Evolutionary conservation across 1,140 invertebrate species (phyloP), one percentile per base, ranked within the genome.

Genomic region (Anadara kagoshimensis): DNA sequence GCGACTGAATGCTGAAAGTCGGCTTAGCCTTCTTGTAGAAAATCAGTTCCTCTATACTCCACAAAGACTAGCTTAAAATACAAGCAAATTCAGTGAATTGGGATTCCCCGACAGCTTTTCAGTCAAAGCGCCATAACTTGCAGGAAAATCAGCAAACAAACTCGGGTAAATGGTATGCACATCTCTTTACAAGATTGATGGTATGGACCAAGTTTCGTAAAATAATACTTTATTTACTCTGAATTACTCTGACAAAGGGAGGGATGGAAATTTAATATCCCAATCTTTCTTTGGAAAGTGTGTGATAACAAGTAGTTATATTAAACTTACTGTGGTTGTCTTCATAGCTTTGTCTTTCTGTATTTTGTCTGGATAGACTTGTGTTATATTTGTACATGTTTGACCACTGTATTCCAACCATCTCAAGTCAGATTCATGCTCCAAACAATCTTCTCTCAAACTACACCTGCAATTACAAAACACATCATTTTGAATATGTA

Each of bases 361-460:
- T 59, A 88, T 84, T 91, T 98, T 96, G 56, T 98, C 91, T 3
- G 97, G 97, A 64, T 93, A 93, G 2, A 99, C 96, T 81, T 93
- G 93, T 44, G 96, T 97, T 78, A 99, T 98, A 47, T 95, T 97
- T 0, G 97, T 98, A 88, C 97, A 99, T 80, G 96, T 93, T 0
- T 96, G 96, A 83, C 95, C 97, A 85, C 96, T 63, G 89, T 98
- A 98, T 16, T 95, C 95, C 75, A 99, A 95, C 97, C 97, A 99
- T 86, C 97, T 97, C 8, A 98, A 90, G 36, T 95, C 94, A 59
- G 95, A 94, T 84, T 98, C 95, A 85, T 95, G 94, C 81, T 95
- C 95, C 56, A 95, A 92, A 87, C 97, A 99, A 83, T 97, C 95
- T 56, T 94, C 95, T 51, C 95, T 91, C 41, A 97, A 90, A 78